A percentile compares a stretch with the other conserved stretches of the same genome.
Evolutionary conservation across 2,113 vertebrate genomes (phyloP).

Genomic region (Phainopepla nitens): DNA sequence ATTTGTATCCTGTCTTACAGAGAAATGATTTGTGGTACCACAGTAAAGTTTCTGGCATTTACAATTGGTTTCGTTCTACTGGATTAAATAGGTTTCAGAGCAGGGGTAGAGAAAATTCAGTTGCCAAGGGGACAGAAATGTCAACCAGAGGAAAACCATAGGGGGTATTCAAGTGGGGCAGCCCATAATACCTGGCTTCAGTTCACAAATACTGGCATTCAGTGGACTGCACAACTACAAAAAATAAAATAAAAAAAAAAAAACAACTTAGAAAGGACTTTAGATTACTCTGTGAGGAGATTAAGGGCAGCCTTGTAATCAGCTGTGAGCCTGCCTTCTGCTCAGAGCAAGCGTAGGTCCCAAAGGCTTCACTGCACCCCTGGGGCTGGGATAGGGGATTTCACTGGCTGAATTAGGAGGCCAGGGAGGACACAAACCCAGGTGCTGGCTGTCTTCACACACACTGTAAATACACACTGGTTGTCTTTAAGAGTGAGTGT

Average conservation of each 20-base stretch:
- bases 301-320: neutral
- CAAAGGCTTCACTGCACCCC: neutral
- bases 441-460: neutral
- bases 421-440: neutral
- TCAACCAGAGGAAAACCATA: neutral
- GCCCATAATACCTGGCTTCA: neutral
- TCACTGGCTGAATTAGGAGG: neutral
- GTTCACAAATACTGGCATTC: neutral
- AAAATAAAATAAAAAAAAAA: neutral
- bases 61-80: neutral
- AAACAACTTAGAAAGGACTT: neutral
- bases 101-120: neutral
- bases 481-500: neutral
- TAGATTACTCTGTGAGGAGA: neutral
- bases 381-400: rapidly evolving
- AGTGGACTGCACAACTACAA: neutral
- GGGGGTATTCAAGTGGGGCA: neutral
- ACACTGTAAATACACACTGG: neutral
- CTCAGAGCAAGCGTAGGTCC: neutral
- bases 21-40: neutral
- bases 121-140: neutral
- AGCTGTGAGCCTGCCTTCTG: neutral
- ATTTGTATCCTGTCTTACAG: neutral
- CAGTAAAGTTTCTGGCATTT: neutral
- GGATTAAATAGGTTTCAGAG: neutral